phyloP scores from a whole-genome alignment of 2,888 invertebrate genomes.

The Gerosis bhagava region DNA sequence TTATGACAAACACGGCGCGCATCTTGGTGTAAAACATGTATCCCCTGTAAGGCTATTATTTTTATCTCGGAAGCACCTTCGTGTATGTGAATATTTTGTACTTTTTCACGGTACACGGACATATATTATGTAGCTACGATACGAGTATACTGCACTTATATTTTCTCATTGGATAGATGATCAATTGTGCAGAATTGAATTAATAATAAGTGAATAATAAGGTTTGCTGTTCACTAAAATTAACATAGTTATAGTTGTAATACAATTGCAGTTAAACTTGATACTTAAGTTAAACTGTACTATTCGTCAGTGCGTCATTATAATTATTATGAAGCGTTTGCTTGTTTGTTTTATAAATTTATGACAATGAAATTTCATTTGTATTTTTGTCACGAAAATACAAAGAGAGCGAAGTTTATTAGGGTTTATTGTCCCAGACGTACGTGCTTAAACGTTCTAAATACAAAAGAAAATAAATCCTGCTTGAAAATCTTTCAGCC shows the following conservation, averaged over 20 bases:
- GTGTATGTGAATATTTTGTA: constrained; percentile 21
- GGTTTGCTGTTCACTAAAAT: no score
- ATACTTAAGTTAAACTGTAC: no score
- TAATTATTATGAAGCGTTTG: no score
- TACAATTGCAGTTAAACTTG: no score
- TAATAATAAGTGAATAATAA: no score
- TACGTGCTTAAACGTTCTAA: constrained; percentile 24
- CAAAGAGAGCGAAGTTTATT: constrained; percentile 12
- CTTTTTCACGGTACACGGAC: no score
- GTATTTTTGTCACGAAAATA: constrained; percentile 18
- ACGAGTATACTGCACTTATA: not conserved
- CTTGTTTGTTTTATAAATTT: not conserved
- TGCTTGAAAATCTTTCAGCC: constrained; percentile 15
- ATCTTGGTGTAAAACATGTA: constrained; percentile 6
- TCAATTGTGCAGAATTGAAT: no score
- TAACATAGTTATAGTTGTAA: no score
- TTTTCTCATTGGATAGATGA: no score
- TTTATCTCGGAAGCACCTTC: constrained; percentile 18
- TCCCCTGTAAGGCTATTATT: constrained; percentile 20
- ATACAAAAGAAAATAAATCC: constrained; percentile 19
- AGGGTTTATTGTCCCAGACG: constrained; percentile 19
- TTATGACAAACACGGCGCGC: constrained; percentile 6
- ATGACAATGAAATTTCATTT: constrained; percentile 9
- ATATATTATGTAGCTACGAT: no score
- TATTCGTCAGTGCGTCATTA: no score